Base-by-base conservation (phyloP, 1,140 invertebrate genomes). In the Amyelois transitella region DNA sequence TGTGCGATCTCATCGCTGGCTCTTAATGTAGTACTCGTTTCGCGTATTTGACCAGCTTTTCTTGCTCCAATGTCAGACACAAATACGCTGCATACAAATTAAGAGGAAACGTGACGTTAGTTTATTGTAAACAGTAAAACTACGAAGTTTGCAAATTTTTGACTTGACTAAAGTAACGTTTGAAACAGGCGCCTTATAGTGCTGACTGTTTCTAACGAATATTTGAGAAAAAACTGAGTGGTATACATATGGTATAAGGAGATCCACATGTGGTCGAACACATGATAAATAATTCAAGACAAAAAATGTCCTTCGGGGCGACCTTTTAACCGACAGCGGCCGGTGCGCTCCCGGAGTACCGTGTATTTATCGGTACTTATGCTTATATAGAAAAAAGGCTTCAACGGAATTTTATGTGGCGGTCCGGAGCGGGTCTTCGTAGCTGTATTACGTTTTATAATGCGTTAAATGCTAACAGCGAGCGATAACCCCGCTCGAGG, bases 401-500 rank as follows among this genome's bases (percentile, higher is more conserved):
- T 74, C 73, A 78, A 86, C 75, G 79, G 82, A 83, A 77, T 81
- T 82, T 80, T 78, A 86, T 83, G 74, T 82, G 66, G 60, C 61
- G 63, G 64, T 61, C 63, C 69, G 62, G 64, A 81, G 78, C 81
- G 77, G 80, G 82, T 81, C 77, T 79, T 78, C 79, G 76, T 81
- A 82, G 79, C 70, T 75, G 75, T 82, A 75, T 77, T 75, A 72
- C 60, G 66, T 77, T 81, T 81, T 78, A 73, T 73, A 81, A 81
- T 66, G 64, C 66, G 69, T 77, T 87, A 84, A 86, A 87, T 87
- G 84, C 72, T 87, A 87, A 71, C 71, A 61, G 75, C 73, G 84
- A 76, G 64, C 84, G 75, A 86, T 87, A 84, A 87, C 82, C 84
- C 75, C 81, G 51, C 69, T 66, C 80, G 80, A 81, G 81, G 81